phyloP scores from a whole-genome alignment of 2,797 vertebrate species.

The Argya squamiceps region DNA sequence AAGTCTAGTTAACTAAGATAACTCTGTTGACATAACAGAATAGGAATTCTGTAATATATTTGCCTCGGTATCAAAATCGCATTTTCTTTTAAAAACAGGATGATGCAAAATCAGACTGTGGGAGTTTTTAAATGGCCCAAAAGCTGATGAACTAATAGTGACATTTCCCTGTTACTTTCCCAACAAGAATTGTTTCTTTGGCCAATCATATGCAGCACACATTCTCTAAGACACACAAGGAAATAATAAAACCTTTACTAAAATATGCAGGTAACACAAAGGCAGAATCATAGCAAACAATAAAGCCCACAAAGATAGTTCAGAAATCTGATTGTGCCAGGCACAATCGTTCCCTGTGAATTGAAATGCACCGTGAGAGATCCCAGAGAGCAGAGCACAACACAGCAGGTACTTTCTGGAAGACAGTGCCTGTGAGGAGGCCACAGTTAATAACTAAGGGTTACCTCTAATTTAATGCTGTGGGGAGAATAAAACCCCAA shows the following conservation, averaged over 20 bases:
- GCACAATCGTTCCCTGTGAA: neutral
- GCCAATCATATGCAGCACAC: neutral
- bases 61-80: neutral
- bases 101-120: neutral
- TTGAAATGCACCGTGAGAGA: neutral
- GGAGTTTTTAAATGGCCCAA: neutral
- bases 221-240: neutral
- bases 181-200: neutral
- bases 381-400: neutral
- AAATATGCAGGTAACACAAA: conserved; percentile 28
- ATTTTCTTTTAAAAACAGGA: conserved; percentile 31
- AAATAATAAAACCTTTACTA: conserved; percentile 16
- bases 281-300: neutral
- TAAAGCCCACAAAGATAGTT: neutral
- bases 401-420: neutral
- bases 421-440: neutral
- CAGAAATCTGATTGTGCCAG: neutral
- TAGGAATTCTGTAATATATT: conserved; percentile 26
- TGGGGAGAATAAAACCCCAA: neutral
- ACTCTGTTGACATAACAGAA: conserved; percentile 44
- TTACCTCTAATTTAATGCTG: neutral
- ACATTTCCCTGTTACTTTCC: neutral
- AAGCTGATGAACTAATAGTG: neutral
- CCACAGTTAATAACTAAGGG: neutral
- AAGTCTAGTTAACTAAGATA: conserved; percentile 46